These are phyloP conservation scores for Epinotia bilunana DNA, from an alignment of 2,888 invertebrate genomes.

Conservation along the genomic window DNA sequence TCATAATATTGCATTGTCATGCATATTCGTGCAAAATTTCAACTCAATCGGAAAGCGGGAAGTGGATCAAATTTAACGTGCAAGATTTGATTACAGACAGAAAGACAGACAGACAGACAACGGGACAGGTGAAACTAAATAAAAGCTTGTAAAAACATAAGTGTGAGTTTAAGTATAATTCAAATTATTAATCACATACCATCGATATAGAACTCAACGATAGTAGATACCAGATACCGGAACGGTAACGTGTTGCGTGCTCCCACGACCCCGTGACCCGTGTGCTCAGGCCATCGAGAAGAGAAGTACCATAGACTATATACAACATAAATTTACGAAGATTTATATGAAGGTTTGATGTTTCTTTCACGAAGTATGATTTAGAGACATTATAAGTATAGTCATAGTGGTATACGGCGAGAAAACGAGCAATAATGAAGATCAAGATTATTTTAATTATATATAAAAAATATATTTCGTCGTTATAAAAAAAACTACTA, in stretches of 20 bases:
- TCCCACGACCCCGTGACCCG: conserved; percentile 48
- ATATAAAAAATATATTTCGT: too few relatives aligned
- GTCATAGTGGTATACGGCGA: not conserved
- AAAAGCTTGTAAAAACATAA: too few relatives aligned
- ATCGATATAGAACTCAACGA: conserved; percentile 14
- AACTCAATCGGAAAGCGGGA: too few relatives aligned
- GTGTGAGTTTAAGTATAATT: not conserved
- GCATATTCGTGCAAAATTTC: too few relatives aligned
- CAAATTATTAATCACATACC: conserved; percentile 11
- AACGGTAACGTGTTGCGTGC: conserved; percentile 39
- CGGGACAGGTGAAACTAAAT: too few relatives aligned
- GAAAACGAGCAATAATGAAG: not conserved
- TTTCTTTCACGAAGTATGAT: not conserved
- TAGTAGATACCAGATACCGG: conserved; percentile 29
- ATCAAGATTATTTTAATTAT: too few relatives aligned
- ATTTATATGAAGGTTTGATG: conserved; percentile 23
- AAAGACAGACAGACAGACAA: too few relatives aligned
- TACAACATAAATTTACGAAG: conserved; percentile 30
- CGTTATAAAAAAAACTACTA: too few relatives aligned
- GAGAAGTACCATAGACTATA: conserved; percentile 20
- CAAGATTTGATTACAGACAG: too few relatives aligned
- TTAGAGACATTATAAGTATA: not conserved
- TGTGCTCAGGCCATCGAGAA: conserved; percentile 11
- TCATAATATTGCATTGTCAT: too few relatives aligned
- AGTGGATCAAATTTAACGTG: too few relatives aligned